A percentile compares a stretch with the other conserved stretches of the same genome.
These are phyloP conservation scores for Daphoenositta chrysoptera DNA, from an alignment of 2,113 vertebrate genomes.

Conservation along the genomic window DNA sequence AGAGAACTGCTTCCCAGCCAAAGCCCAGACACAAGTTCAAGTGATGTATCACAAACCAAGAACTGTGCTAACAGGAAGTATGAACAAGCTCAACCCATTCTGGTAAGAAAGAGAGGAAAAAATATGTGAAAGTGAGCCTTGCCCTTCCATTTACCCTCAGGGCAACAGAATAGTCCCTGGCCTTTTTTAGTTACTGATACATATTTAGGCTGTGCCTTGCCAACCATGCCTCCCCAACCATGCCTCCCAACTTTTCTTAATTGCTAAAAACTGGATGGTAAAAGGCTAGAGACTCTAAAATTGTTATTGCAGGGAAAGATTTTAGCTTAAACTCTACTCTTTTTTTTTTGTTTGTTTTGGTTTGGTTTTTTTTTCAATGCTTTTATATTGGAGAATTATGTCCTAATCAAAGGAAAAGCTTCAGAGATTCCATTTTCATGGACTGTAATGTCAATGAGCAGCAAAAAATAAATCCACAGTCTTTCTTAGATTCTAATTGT, in stretches of 20 bases:
- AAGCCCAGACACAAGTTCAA: background rate
- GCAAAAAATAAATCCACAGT: background rate
- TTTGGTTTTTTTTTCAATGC: background rate
- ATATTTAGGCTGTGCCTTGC: background rate
- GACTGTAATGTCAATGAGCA: background rate
- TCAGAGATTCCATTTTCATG: background rate
- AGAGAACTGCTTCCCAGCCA: background rate
- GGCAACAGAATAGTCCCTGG: background rate
- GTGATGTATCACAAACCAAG: background rate
- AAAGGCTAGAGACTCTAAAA: background rate
- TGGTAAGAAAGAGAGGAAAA: background rate
- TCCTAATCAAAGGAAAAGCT: background rate
- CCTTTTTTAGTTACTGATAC: background rate
- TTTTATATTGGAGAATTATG: background rate
- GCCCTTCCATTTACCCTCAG: background rate
- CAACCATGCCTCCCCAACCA: accelerated
- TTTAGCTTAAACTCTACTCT: background rate
- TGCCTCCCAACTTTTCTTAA: background rate
- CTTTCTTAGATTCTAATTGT: background rate
- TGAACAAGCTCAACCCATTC: background rate
- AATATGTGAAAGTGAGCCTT: background rate
- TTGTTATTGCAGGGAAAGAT: background rate
- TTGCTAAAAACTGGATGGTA: background rate
- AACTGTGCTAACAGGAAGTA: background rate
- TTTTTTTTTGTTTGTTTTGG: too few relatives aligned